Conservation (phyloP, 2,888 invertebrate species). For the Cheilosia grossa region DNA sequence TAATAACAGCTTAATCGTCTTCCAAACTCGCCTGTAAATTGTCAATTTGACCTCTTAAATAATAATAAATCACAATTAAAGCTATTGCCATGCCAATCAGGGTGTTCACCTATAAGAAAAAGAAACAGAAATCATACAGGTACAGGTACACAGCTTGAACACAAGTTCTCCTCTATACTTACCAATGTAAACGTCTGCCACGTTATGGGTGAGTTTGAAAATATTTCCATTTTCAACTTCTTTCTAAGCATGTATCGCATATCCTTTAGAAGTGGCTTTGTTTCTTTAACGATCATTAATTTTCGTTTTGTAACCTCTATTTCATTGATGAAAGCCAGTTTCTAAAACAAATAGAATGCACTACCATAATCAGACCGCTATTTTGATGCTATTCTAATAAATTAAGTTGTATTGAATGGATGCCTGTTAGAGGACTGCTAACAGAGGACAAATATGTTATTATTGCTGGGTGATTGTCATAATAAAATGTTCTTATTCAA, state of each 20-base stretch:
- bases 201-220: slow-evolving; percentile 64
- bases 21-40: slow-evolving; percentile 21
- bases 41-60: slow-evolving; percentile 75
- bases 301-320: slow-evolving; percentile 6
- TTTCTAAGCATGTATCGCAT: slow-evolving; percentile 53
- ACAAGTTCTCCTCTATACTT: slow-evolving; percentile 6
- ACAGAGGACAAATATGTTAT: no score
- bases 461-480: no score
- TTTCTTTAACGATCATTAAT: not conserved
- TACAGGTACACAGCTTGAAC: not conserved
- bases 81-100: slow-evolving; percentile 71
- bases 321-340: slow-evolving; percentile 14
- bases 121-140: not conserved
- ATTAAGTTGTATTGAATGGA: no score
- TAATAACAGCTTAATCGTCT: slow-evolving; percentile 9
- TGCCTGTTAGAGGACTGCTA: no score
- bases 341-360: slow-evolving; percentile 19
- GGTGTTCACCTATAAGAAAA: slow-evolving; percentile 74
- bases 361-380: not conserved
- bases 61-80: slow-evolving; percentile 70
- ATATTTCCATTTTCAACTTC: slow-evolving; percentile 68
- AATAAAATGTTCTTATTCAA: no score
- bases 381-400: no score
- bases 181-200: slow-evolving; percentile 74
- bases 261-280: slow-evolving; percentile 48